phyloP scores from a whole-genome alignment of 1,140 invertebrate genomes.

The Eumeta japonica region DNA sequence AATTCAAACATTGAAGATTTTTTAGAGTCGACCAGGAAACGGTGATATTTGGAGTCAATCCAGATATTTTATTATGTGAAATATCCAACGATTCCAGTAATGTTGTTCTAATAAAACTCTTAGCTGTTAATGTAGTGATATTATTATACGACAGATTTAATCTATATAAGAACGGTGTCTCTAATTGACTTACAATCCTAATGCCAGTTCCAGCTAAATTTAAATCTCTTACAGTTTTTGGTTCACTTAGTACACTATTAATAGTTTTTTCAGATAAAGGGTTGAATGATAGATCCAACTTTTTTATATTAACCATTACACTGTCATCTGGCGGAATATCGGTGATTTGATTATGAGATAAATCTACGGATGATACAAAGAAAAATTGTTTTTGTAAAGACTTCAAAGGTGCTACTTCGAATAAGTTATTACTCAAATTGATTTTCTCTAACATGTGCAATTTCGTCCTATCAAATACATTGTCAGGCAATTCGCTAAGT shows the following conservation, averaged over 20 bases:
- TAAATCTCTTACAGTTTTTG: conserved; percentile 80
- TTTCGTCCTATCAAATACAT: conserved; percentile 78
- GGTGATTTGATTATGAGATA: conserved; percentile 75
- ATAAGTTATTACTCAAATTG: conserved; percentile 75
- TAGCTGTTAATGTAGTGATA: conserved; percentile 64
- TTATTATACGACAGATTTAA: conserved; percentile 82
- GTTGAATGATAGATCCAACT: conserved; percentile 83
- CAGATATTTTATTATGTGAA: conserved; percentile 70
- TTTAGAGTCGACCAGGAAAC: conserved; percentile 67
- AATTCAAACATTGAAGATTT: conserved; percentile 67
- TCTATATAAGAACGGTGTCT: conserved; percentile 81
- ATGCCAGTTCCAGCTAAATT: conserved; percentile 81
- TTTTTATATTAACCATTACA: conserved; percentile 84
- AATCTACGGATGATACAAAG: conserved; percentile 74
- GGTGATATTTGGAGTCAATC: conserved; percentile 59
- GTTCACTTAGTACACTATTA: conserved; percentile 76
- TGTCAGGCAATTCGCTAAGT: conserved; percentile 72
- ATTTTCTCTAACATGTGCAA: conserved; percentile 79
- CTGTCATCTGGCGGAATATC: conserved; percentile 80
- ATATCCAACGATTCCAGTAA: conserved; percentile 76
- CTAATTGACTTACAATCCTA: conserved; percentile 65
- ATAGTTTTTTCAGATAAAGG: conserved; percentile 73
- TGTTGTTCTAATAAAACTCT: conserved; percentile 74
- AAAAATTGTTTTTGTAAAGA: conserved; percentile 80
- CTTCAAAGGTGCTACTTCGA: conserved; percentile 74